Base-by-base conservation (phyloP, 2,797 vertebrate genomes). In the Mormyrops attenuatus region DNA sequence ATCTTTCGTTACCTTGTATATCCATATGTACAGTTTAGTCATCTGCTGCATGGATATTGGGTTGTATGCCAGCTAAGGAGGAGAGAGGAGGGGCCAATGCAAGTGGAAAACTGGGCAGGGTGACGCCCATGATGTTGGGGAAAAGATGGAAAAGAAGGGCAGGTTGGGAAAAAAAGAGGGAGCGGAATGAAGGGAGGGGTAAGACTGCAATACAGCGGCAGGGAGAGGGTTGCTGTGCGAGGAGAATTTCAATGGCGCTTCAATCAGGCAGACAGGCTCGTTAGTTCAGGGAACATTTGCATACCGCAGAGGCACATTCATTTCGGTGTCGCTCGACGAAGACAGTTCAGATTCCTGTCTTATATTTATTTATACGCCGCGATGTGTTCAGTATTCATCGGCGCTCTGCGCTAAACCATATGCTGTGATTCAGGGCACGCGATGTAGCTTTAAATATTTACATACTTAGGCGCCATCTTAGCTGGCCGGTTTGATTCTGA, bases 181-280 rank as follows among this genome's bases (percentile, higher is more conserved):
- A 92, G 92, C 94, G 13, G 87, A 90, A 90, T 63, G 90, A 89
- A 89, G 87, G 11, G 89, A 90, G 53, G 85, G 91, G 69, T 85
- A n/a, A 89, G 82, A 38, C 34, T 89, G 88, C 34, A 50, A 49
- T 38, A 53, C 20, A 80, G 69, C 3, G 89, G 22, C 80, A 84
- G 85, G 88, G 89, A 92, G 91, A 89, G 89, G 92, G 92, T 92
- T 73, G 93, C 95, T 93, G 94, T 94, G 95, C 94, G 95, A 96
- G 95, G 93, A 95, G 96, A 96, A 96, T 96, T 96, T 96, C 95
- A 96, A 96, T 96, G 95, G 94, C 94, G 93, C 95, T 96, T 95
- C 95, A 96, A 96, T 96, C 96, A 95, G 94, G 93, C 95, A 96
- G 95, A 94, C 94, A 94, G 95, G 94, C 95, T 96, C 95, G 95